A percentile compares a stretch with the other conserved stretches of the same genome.
Conservation (phyloP, 2,888 invertebrate species). For the Eupeodes luniger region DNA sequence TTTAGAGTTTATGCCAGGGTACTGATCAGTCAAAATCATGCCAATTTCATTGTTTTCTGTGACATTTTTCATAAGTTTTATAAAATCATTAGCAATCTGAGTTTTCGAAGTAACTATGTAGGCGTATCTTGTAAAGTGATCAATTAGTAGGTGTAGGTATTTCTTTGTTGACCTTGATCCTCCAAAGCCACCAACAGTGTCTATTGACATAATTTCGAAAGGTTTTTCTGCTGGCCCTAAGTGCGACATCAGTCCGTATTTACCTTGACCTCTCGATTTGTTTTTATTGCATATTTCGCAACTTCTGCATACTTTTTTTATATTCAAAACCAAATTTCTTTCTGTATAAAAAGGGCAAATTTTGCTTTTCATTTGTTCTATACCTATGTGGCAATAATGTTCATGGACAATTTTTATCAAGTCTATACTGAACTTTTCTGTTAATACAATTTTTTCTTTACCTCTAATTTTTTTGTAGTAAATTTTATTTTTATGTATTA, state of each 20-base stretch:
- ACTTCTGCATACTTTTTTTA: not conserved
- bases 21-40: not conserved
- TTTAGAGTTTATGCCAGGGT: conserved; percentile 78
- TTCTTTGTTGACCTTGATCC: conserved; percentile 79
- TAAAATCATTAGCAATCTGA: conserved; percentile 72
- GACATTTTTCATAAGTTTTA: not conserved
- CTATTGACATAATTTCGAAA: conserved; percentile 78
- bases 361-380: conserved; percentile 65
- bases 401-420: conserved; percentile 62
- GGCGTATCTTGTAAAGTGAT: conserved; percentile 79
- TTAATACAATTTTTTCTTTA: conserved; percentile 49
- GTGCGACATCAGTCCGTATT: not conserved
- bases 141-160: conserved; percentile 79
- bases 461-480: conserved; percentile 27
- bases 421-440: conserved; percentile 58
- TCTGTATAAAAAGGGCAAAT: conserved; percentile 53
- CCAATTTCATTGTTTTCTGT: conserved; percentile 12
- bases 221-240: not conserved
- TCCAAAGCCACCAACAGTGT: conserved; percentile 80
- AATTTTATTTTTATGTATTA: conserved; percentile 43
- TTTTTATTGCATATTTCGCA: conserved; percentile 1
- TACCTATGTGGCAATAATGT: conserved; percentile 65
- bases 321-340: not conserved
- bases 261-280: not conserved
- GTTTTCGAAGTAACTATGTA: conserved; percentile 77